phyloP scores from a whole-genome alignment of 1,140 invertebrate species.

The Drosophila paulistorum region DNA sequence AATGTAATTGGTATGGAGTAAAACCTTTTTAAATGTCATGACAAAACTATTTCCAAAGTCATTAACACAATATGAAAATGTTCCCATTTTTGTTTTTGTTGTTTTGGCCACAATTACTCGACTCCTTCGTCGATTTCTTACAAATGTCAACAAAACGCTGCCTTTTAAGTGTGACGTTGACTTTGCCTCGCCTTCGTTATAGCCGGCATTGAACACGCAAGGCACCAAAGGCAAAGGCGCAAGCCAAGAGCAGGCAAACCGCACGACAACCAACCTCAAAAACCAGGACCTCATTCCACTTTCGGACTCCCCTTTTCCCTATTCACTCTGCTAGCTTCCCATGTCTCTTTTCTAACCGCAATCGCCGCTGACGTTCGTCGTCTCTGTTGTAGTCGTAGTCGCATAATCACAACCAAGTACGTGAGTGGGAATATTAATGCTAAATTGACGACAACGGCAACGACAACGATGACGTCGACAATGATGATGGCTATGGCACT shows the following conservation, averaged over 20 bases:
- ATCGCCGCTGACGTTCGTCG: slow-evolving; percentile 58
- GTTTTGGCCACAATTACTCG: slow-evolving; percentile 67
- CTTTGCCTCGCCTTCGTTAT: slow-evolving; percentile 26
- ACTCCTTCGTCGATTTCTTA: slow-evolving; percentile 72
- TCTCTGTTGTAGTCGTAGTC: slow-evolving; percentile 57
- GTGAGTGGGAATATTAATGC: slow-evolving; percentile 83
- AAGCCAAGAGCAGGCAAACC: slow-evolving; percentile 11
- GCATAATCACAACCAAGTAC: slow-evolving; percentile 82
- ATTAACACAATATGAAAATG: slow-evolving; percentile 81
- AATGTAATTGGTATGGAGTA: slow-evolving; percentile 33
- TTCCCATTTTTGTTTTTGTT: slow-evolving; percentile 42
- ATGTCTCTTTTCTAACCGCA: slow-evolving; percentile 59
- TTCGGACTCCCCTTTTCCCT: background rate
- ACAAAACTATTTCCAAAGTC: slow-evolving; percentile 75
- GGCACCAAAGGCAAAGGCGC: slow-evolving; percentile 19
- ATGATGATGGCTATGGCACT: slow-evolving; percentile 49
- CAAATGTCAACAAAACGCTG: slow-evolving; percentile 79
- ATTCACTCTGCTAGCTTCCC: slow-evolving; percentile 25
- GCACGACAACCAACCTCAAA: slow-evolving; percentile 50
- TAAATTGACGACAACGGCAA: slow-evolving; percentile 77
- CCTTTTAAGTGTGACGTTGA: slow-evolving; percentile 78
- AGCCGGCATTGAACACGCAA: slow-evolving; percentile 57
- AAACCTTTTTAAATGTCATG: slow-evolving; percentile 61
- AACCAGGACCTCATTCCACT: background rate
- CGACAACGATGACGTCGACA: slow-evolving; percentile 39